Conservation (phyloP, 2,113 vertebrate genomes). For the Nerophis lumbriciformis region DNA sequence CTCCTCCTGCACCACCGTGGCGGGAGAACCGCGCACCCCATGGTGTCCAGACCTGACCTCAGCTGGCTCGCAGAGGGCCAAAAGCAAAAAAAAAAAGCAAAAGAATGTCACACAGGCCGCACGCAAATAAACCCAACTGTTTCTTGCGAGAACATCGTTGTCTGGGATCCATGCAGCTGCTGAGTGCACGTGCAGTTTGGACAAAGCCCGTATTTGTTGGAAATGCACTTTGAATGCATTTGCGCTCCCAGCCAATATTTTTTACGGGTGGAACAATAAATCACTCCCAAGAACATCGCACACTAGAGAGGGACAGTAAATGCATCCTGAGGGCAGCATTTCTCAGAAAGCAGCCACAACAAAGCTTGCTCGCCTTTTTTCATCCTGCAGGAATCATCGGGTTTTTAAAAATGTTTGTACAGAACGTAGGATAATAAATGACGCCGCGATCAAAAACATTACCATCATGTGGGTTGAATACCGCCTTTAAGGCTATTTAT, state of each 20-base stretch:
- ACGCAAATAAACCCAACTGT: neutral
- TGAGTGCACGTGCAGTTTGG: neutral
- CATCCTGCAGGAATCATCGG: neutral
- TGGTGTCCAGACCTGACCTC: constrained; percentile 52
- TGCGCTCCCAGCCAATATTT: neutral
- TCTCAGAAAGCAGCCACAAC: constrained; percentile 57
- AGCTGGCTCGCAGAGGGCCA: constrained; percentile 30
- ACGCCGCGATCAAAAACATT: no score
- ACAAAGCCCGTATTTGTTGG: neutral
- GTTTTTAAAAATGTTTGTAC: no score
- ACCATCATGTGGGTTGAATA: no score
- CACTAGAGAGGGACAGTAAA: constrained; percentile 15
- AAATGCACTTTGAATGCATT: neutral
- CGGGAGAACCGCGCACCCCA: constrained; percentile 47
- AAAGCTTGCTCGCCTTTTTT: constrained; percentile 15
- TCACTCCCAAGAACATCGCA: constrained; percentile 29
- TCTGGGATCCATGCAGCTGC: neutral
- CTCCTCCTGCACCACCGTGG: constrained; percentile 42
- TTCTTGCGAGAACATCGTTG: neutral
- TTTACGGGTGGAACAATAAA: constrained; percentile 32
- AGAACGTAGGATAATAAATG: no score
- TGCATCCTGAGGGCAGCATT: constrained; percentile 42
- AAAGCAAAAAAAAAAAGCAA: neutral
- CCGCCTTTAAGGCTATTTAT: neutral
- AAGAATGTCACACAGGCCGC: no score